Conservation (phyloP, 2,797 vertebrate species). For the Peromyscus nudipes region DNA sequence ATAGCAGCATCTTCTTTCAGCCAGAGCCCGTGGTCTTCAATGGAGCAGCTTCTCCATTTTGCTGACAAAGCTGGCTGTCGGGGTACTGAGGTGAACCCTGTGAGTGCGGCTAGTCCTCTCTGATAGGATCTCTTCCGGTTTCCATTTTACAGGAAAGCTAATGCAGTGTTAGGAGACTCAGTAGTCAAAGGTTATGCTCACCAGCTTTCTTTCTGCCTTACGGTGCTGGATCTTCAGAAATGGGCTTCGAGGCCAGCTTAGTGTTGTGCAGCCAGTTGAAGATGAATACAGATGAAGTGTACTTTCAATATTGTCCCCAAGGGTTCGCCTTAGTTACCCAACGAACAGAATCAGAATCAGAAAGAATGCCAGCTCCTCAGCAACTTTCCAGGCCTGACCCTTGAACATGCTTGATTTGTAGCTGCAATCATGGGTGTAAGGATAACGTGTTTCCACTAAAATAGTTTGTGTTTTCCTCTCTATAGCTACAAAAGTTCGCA, state of each 20-base stretch:
- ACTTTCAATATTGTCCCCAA: not conserved
- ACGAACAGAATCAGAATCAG: not conserved
- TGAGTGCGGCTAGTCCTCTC: not conserved
- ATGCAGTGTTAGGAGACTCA: not conserved
- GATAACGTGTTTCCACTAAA: not conserved
- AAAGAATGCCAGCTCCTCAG: not conserved
- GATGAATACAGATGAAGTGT: not conserved
- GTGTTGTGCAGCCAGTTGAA: not conserved
- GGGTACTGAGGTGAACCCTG: not conserved
- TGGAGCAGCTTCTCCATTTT: not conserved
- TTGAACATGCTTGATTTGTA: not conserved
- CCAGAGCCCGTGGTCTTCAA: not conserved
- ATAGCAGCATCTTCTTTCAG: not conserved
- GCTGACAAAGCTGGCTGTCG: not conserved
- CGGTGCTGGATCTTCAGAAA: not conserved
- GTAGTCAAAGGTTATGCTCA: not conserved
- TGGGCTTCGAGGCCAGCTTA: not conserved
- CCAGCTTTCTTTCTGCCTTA: not conserved
- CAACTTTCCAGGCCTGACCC: not conserved
- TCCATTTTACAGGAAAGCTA: not conserved
- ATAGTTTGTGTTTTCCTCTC: slow-evolving; percentile 14
- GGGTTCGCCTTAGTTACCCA: slow-evolving; percentile 32
- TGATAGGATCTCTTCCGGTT: not conserved
- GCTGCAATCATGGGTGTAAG: not conserved
- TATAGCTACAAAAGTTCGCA: not conserved